A percentile compares a stretch with the other conserved stretches of the same genome.
Evolutionary conservation across 2,888 invertebrate genomes (phyloP).

Genomic region (Magallana nippona): DNA sequence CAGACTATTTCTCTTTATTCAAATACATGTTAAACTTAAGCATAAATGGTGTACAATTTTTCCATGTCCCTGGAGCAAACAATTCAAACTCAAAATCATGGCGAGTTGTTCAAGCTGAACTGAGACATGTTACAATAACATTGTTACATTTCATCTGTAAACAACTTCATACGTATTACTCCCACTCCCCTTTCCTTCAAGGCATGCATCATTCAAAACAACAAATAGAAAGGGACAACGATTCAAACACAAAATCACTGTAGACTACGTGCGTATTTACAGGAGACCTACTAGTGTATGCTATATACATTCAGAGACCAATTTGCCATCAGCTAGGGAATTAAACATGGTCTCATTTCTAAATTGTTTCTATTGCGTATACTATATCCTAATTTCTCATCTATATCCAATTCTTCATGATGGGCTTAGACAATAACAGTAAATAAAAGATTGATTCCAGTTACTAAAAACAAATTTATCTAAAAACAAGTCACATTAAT

Average conservation of each 20-base stretch:
- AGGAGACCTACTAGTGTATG: neutral
- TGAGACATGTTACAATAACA: no score
- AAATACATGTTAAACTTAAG: neutral
- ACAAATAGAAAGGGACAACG: neutral
- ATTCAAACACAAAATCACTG: neutral
- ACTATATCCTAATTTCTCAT: no score
- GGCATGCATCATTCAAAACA: neutral
- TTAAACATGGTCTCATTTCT: no score
- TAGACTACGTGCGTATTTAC: neutral
- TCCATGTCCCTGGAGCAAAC: no score
- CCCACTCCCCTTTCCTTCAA: neutral
- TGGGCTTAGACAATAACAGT: neutral
- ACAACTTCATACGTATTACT: neutral
- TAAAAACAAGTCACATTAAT: conserved; percentile 9
- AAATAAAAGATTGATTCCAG: neutral
- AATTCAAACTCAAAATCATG: no score
- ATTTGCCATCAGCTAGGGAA: no score
- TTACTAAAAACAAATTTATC: neutral
- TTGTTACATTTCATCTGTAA: neutral
- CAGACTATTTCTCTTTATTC: neutral
- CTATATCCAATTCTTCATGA: no score
- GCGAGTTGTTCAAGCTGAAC: no score
- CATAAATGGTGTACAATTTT: no score
- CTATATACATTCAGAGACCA: no score
- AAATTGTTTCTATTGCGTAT: no score